These are phyloP conservation scores for Ectropis grisescens DNA, from an alignment of 1,140 invertebrate species.

Conservation along the genomic window DNA sequence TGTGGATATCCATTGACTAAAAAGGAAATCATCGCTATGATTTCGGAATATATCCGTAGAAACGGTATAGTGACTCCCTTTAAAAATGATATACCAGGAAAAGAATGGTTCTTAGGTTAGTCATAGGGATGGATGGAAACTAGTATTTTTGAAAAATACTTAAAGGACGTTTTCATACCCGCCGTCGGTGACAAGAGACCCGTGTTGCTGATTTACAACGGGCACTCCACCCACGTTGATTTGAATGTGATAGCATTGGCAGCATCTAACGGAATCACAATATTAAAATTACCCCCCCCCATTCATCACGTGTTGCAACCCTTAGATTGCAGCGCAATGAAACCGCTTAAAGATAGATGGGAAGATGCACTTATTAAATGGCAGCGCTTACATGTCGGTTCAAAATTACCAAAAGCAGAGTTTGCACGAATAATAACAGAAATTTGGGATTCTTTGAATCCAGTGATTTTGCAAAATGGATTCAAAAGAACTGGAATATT, in stretches of 20 bases:
- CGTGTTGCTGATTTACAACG: too few relatives aligned
- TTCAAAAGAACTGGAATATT: background rate
- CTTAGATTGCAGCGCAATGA: constrained; percentile 12
- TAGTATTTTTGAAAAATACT: background rate
- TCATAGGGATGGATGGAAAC: constrained; percentile 24
- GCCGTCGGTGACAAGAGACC: too few relatives aligned
- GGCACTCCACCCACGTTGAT: too few relatives aligned
- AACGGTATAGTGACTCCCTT: constrained; percentile 2
- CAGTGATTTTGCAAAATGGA: constrained; percentile 2
- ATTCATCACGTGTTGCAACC: constrained; percentile 14
- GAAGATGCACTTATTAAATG: constrained; percentile 7
- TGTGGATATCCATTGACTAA: constrained; percentile 1
- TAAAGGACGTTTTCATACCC: too few relatives aligned
- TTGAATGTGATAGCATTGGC: too few relatives aligned
- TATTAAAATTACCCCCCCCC: constrained; percentile 11
- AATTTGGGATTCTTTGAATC: constrained; percentile 4
- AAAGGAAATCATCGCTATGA: constrained; percentile 1
- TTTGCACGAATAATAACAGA: constrained; percentile 2
- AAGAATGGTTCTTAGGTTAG: constrained; percentile 9
- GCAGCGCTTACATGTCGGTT: constrained; percentile 3
- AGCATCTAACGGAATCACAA: background rate
- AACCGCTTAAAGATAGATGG: constrained; percentile 13
- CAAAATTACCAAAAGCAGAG: constrained; percentile 1
- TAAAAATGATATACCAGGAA: constrained; percentile 3
- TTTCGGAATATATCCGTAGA: constrained; percentile 2